Conservation (phyloP, 2,797 vertebrate genomes). For the Botia almorhae region DNA sequence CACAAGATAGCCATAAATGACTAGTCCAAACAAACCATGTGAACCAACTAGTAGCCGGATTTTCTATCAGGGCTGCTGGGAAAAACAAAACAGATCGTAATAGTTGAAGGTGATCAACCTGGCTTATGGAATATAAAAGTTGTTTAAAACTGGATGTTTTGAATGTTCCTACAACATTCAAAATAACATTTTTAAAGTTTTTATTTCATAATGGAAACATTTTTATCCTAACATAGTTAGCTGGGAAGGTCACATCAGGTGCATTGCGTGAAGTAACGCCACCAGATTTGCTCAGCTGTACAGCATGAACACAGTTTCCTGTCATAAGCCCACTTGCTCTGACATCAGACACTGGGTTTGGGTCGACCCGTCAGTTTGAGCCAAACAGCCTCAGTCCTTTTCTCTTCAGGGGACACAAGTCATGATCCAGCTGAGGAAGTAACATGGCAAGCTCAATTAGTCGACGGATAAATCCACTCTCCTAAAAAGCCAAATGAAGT, state of each 20-base stretch:
- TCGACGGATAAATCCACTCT: constrained; percentile 51
- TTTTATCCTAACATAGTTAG: too few species aligned
- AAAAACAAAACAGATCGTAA: too few species aligned
- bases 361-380: constrained; percentile 6
- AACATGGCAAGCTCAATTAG: constrained; percentile 63
- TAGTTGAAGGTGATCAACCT: too few species aligned
- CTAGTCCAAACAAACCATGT: too few species aligned
- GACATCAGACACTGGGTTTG: constrained; percentile 22
- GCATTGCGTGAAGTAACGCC: constrained; percentile 28
- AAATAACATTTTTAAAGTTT: too few species aligned
- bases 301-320: constrained; percentile 38
- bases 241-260: constrained; percentile 45
- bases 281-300: constrained; percentile 23
- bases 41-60: too few species aligned
- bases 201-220: too few species aligned
- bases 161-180: too few species aligned
- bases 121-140: too few species aligned
- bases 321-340: constrained; percentile 12
- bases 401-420: constrained; percentile 48
- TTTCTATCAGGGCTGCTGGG: too few species aligned
- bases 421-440: constrained; percentile 53
- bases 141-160: too few species aligned
- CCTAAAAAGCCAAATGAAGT: constrained; percentile 41
- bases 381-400: constrained; percentile 30
- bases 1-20: too few species aligned